Evolutionary conservation across 2,113 vertebrate species (phyloP).

Genomic region (Saccopteryx bilineata): DNA sequence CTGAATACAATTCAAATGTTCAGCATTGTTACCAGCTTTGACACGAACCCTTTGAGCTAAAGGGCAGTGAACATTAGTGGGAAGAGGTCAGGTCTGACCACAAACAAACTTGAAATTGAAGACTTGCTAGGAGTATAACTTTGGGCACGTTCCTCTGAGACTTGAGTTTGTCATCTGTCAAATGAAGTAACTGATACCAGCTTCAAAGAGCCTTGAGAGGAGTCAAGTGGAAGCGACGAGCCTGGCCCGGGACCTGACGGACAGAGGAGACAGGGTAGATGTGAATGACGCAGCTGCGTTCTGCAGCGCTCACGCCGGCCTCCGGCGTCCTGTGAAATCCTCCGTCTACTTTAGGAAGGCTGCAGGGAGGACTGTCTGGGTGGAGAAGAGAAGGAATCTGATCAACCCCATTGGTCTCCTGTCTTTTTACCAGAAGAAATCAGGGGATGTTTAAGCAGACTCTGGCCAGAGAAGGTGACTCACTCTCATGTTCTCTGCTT

Average conservation of each 20-base stretch:
- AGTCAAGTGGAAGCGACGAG: not conserved
- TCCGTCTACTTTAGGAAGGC: not conserved
- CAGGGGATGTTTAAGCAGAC: conserved; percentile 19
- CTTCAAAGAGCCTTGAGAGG: not conserved
- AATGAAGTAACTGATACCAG: not conserved
- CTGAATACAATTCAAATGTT: not conserved
- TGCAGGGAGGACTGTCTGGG: not conserved
- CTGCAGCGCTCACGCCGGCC: fast-evolving
- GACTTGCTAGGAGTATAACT: not conserved
- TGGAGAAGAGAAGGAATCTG: not conserved
- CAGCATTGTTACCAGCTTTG: not conserved
- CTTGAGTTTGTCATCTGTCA: not conserved
- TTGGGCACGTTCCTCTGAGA: not conserved
- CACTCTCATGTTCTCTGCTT: conserved; percentile 59
- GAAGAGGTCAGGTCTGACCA: not conserved
- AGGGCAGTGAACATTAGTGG: not conserved
- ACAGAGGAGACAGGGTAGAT: not conserved
- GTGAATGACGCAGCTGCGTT: fast-evolving
- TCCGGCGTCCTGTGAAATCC: not conserved
- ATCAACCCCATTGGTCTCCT: not conserved
- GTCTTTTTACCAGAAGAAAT: not conserved
- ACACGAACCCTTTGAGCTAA: not conserved
- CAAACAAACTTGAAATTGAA: not conserved
- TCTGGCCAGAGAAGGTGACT: not conserved
- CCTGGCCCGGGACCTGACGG: not conserved